Conservation (phyloP, 2,113 vertebrate species). For the Clarias batrachus region DNA sequence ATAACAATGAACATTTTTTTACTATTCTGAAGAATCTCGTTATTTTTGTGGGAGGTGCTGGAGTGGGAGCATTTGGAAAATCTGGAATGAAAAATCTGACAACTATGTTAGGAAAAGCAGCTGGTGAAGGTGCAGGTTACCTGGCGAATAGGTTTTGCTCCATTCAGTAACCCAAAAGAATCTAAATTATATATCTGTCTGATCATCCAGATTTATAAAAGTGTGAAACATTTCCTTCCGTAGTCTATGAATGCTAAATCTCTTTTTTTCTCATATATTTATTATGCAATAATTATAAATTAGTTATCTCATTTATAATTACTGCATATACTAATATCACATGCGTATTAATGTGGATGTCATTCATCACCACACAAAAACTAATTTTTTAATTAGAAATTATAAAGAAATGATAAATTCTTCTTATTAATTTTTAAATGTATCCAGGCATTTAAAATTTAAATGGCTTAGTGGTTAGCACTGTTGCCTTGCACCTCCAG, state of each 20-base stretch:
- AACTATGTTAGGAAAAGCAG: background rate
- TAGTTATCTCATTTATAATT: too few relatives aligned
- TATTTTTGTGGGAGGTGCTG: background rate
- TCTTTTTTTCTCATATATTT: too few relatives aligned
- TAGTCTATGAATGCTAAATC: background rate
- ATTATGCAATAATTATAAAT: too few relatives aligned
- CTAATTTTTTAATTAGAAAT: too few relatives aligned
- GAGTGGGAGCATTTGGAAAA: background rate
- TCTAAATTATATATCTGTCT: background rate
- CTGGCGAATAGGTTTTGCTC: background rate
- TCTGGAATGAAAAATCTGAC: background rate
- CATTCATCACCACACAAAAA: too few relatives aligned
- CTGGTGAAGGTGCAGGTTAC: background rate
- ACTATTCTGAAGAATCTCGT: background rate
- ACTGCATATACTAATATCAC: too few relatives aligned
- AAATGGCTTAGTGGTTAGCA: too few relatives aligned
- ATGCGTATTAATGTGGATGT: too few relatives aligned
- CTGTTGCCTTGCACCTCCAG: too few relatives aligned
- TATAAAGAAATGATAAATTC: too few relatives aligned
- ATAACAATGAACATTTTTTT: background rate
- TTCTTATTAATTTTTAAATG: too few relatives aligned
- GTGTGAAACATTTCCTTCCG: background rate
- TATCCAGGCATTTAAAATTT: too few relatives aligned
- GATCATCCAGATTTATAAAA: background rate
- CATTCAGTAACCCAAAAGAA: slow-evolving; percentile 10